Conservation (phyloP, 2,797 vertebrate genomes). For the Morelia viridis region DNA sequence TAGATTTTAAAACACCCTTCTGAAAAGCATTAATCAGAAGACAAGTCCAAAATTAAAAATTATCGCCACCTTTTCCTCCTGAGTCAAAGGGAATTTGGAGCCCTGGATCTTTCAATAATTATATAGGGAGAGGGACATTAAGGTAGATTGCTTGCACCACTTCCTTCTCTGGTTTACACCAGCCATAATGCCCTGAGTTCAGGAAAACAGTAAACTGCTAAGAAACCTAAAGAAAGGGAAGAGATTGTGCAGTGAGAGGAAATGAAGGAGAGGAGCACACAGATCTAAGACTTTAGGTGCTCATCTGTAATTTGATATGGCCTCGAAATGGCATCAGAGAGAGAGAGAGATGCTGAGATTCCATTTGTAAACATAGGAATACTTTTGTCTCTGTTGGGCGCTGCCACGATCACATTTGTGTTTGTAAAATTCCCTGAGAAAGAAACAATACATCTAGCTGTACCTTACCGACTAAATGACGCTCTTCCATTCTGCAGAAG, state of each 20-base stretch:
- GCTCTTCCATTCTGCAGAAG: constrained; percentile 77
- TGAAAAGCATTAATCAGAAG: neutral
- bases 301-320: neutral
- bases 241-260: neutral
- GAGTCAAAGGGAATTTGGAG: neutral
- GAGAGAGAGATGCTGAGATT: neutral
- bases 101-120: neutral
- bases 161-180: neutral
- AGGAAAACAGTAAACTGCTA: neutral
- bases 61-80: neutral
- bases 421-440: neutral
- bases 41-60: neutral
- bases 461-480: neutral
- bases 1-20: neutral
- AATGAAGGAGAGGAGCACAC: neutral
- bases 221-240: neutral
- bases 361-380: neutral
- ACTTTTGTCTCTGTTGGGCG: neutral
- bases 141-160: neutral
- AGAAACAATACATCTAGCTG: neutral
- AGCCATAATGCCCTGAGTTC: neutral
- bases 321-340: neutral
- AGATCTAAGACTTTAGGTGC: neutral
- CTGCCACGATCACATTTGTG: neutral
- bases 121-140: neutral